A percentile compares a stretch with the other conserved stretches of the same genome.
Conservation (phyloP, 2,113 vertebrate species). For the Lynx canadensis region DNA sequence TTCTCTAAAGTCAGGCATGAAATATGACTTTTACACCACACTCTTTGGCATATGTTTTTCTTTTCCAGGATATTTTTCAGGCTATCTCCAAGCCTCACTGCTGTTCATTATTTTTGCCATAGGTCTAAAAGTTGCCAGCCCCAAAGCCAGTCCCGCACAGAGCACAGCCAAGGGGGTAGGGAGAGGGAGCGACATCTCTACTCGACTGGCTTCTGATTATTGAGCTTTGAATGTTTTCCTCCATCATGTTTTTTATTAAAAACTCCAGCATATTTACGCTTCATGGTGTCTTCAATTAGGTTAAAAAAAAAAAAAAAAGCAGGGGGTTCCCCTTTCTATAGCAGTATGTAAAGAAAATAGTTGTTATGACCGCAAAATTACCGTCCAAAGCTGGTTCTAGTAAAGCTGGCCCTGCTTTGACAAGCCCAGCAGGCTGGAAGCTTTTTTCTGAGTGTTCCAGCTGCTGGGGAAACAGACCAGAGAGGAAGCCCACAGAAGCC, state of each 20-base stretch:
- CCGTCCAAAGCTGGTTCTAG: conserved; percentile 86
- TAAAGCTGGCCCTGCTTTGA: conserved; percentile 85
- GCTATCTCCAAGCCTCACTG: conserved; percentile 88
- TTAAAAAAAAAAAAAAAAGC: conserved; percentile 48
- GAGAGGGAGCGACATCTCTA: conserved; percentile 78
- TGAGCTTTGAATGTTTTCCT: conserved; percentile 86
- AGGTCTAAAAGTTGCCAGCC: conserved; percentile 87
- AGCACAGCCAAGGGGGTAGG: conserved; percentile 60
- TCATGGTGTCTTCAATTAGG: conserved; percentile 90
- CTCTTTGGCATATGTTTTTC: conserved; percentile 92
- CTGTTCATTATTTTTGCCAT: conserved; percentile 92
- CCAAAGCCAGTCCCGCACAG: conserved; percentile 77
- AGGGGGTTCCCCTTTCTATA: conserved; percentile 81
- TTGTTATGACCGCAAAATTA: conserved; percentile 87
- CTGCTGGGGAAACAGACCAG: conserved; percentile 85
- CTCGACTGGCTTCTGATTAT: conserved; percentile 88
- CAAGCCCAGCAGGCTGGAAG: conserved; percentile 86
- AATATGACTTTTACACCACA: conserved; percentile 92
- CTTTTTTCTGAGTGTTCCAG: conserved; percentile 85
- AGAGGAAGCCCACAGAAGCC: conserved; percentile 66
- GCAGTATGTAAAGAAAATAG: conserved; percentile 87
- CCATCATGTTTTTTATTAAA: conserved; percentile 89
- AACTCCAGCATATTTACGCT: conserved; percentile 85
- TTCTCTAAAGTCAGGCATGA: conserved; percentile 94
- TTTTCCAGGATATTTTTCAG: conserved; percentile 92